phyloP scores from a whole-genome alignment of 1,140 invertebrate species.

The Chionoecetes opilio region DNA sequence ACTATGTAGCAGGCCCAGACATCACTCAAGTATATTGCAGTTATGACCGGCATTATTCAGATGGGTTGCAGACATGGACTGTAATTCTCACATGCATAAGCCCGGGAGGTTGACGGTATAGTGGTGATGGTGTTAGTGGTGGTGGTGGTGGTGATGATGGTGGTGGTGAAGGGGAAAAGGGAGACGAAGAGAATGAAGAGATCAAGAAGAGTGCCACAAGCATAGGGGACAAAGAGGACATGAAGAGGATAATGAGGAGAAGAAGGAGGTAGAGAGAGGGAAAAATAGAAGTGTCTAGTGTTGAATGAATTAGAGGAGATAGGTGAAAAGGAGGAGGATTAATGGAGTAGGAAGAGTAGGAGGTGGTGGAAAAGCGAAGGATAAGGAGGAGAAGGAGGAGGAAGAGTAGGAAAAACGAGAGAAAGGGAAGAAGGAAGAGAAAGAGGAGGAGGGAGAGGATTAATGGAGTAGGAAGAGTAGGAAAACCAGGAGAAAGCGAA shows the following conservation, averaged over 20 bases:
- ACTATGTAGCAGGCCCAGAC: constrained; percentile 63
- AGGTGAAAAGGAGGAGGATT: not conserved
- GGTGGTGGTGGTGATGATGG: not conserved
- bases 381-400: not conserved
- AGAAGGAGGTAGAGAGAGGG: not conserved
- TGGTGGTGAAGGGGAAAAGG: constrained; percentile 5
- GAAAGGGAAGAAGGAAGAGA: not conserved
- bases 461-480: not conserved
- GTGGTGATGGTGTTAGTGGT: not conserved
- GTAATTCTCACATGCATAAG: constrained; percentile 79
- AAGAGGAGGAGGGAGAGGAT: not conserved
- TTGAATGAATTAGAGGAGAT: not conserved
- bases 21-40: constrained; percentile 80
- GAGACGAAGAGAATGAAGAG: constrained; percentile 47
- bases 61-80: constrained; percentile 77
- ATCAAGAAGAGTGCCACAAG: not conserved
- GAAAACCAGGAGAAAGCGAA: not conserved
- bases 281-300: too few relatives aligned
- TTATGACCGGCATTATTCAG: constrained; percentile 79
- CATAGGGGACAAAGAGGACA: not conserved
- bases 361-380: constrained; percentile 1
- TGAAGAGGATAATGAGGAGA: not conserved
- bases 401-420: not conserved
- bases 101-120: constrained; percentile 6
- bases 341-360: not conserved